phyloP scores from a whole-genome alignment of 2,797 vertebrate species.

The Hypotaenidia philippensis region DNA sequence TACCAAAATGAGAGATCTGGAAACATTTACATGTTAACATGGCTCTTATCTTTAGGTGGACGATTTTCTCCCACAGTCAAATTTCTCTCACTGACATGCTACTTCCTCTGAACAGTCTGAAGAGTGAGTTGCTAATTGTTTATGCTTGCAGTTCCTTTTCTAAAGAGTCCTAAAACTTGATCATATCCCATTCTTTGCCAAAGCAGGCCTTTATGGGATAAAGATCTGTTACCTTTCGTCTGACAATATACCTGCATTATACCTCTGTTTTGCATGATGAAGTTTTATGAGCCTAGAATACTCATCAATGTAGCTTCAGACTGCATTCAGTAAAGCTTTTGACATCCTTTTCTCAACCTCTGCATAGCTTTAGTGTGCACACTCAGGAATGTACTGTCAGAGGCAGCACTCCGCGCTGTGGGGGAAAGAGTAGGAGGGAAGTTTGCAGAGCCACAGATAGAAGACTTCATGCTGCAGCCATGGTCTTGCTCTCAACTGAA shows the following conservation, averaged over 20 bases:
- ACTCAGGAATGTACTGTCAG: neutral
- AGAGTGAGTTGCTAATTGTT: neutral
- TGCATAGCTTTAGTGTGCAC: fast-evolving
- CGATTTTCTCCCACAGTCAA: neutral
- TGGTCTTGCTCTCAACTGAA: neutral
- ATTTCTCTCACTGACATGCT: neutral
- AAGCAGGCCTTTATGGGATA: neutral
- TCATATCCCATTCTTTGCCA: neutral
- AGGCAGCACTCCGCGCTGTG: neutral
- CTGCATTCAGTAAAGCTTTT: neutral
- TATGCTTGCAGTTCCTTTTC: neutral
- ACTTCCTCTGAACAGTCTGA: neutral
- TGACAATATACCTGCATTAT: neutral
- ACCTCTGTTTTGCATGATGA: neutral
- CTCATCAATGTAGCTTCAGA: neutral
- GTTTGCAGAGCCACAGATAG: neutral
- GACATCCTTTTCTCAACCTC: neutral
- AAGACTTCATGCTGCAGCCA: neutral
- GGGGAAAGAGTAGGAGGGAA: neutral
- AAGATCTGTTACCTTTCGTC: neutral
- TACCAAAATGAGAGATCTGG: neutral
- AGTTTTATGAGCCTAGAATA: neutral
- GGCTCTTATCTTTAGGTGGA: neutral
- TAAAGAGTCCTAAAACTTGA: neutral
- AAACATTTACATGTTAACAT: neutral